These are phyloP conservation scores for Gobius niger DNA, from an alignment of 2,113 vertebrate species.

Conservation along the genomic window DNA sequence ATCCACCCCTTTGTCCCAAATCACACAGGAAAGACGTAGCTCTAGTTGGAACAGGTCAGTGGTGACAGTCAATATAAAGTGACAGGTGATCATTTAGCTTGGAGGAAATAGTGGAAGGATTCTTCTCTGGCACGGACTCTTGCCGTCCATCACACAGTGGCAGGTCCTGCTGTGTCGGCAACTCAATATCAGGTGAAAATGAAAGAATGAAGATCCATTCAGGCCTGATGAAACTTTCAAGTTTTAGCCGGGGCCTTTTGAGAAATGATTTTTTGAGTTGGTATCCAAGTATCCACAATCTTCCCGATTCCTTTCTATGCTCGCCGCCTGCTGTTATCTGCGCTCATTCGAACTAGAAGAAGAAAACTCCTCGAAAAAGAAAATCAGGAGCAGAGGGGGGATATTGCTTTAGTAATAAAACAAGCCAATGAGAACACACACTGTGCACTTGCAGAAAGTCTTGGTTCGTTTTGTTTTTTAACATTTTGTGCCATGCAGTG, in stretches of 20 bases:
- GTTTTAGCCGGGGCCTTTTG: slow-evolving; percentile 26
- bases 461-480: background rate
- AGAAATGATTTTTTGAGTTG: slow-evolving; percentile 32
- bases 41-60: slow-evolving; percentile 44
- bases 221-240: slow-evolving; percentile 53
- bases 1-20: slow-evolving; percentile 26
- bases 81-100: slow-evolving; percentile 52
- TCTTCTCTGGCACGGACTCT: slow-evolving; percentile 24
- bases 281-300: background rate
- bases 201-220: slow-evolving; percentile 33
- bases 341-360: too few species aligned
- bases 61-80: slow-evolving; percentile 54
- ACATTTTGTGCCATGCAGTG: too few species aligned
- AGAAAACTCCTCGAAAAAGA: slow-evolving; percentile 11
- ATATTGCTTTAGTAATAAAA: slow-evolving; percentile 3
- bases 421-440: background rate
- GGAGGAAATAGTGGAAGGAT: slow-evolving; percentile 34
- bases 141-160: slow-evolving; percentile 55
- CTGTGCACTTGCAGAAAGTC: background rate
- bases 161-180: slow-evolving; percentile 40
- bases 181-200: slow-evolving; percentile 27
- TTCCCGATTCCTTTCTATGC: background rate
- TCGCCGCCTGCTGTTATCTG: background rate
- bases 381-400: slow-evolving; percentile 3
- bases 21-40: slow-evolving; percentile 1